Base-by-base conservation (phyloP, 1,140 invertebrate species). In the Limonius californicus region DNA sequence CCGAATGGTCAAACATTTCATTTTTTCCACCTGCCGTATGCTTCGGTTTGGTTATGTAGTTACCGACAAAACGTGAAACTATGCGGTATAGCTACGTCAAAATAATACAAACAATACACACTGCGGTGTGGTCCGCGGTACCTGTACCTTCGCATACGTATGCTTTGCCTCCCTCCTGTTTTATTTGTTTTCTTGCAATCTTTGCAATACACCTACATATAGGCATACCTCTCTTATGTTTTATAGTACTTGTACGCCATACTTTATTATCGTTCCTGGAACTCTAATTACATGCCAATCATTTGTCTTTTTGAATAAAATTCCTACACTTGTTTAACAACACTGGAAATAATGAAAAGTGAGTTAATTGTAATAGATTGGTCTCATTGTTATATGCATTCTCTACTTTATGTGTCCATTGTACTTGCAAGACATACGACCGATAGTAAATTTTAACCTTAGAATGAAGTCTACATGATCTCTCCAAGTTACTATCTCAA, bases 41-140 rank as follows among this genome's bases (percentile, higher is more conserved):
- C 47, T 39, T 60, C 42, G 23, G 43, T 43, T 60, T 39, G 47
- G 45, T 60, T 60, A 54, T 60, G 39, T 60, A 60, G 58, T 60
- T 60, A 60, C 58, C 58, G 58, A 60, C 58, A 60, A 60, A 53
- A 60, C 58, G 58, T 60, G 58, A 60, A 39, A 47, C 4, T 53
- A 60, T 60, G 58, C 47, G 32, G 58, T 60, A 60, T 47, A 50
- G 58, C 39, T 14, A 39, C 15, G 39, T 30, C 58, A 54, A 50
- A 60, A 60, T 60, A 54, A 54, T 35, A 60, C 45, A 60, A 60
- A 54, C 58, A 54, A 55, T 16, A 21, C 16, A 54, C 23, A 27
- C 23, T 11, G 1, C 55, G 20, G 2, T 2, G 35, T 42, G 55
- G 27, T 6, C 11, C 30, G 1, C 18, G n/a, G 2, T 20, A 14